A percentile compares a stretch with the other conserved stretches of the same genome.
Evolutionary conservation across 1,140 invertebrate genomes (phyloP).

Genomic region (Aphaenogaster rudis): DNA sequence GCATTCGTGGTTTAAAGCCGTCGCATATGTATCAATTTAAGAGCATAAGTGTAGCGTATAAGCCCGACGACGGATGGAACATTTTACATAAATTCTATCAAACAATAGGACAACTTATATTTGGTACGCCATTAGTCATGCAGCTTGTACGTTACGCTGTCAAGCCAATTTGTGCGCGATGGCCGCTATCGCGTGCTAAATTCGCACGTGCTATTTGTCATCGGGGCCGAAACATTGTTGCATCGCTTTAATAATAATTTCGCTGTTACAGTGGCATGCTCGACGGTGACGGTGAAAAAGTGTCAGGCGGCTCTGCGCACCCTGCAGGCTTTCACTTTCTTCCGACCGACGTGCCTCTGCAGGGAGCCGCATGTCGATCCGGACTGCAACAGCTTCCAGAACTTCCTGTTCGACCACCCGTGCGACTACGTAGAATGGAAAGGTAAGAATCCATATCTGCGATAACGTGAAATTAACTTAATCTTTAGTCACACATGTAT

Average conservation of each 20-base stretch:
- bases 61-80: not conserved
- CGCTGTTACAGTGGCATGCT: slow-evolving; percentile 94
- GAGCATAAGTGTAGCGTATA: not conserved
- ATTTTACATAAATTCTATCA: slow-evolving; percentile 21
- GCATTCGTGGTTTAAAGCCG: not conserved
- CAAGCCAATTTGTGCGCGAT: slow-evolving; percentile 19
- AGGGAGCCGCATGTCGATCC: slow-evolving; percentile 95
- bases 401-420: slow-evolving; percentile 97
- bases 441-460: slow-evolving; percentile 88
- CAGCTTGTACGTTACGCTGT: not conserved
- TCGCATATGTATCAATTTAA: not conserved
- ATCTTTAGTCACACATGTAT: not conserved
- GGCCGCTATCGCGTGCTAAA: slow-evolving; percentile 32
- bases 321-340: slow-evolving; percentile 96
- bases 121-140: slow-evolving; percentile 1
- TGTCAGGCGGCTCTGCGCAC: slow-evolving; percentile 95
- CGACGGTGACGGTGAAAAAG: slow-evolving; percentile 96
- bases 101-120: slow-evolving; percentile 28
- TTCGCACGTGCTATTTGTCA: slow-evolving; percentile 56
- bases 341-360: slow-evolving; percentile 96
- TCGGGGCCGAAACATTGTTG: not conserved
- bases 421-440: slow-evolving; percentile 94
- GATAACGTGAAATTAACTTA: not conserved
- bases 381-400: slow-evolving; percentile 96
- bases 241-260: slow-evolving; percentile 72